Conservation (phyloP, 2,888 invertebrate species). For the Meta bourneti region DNA sequence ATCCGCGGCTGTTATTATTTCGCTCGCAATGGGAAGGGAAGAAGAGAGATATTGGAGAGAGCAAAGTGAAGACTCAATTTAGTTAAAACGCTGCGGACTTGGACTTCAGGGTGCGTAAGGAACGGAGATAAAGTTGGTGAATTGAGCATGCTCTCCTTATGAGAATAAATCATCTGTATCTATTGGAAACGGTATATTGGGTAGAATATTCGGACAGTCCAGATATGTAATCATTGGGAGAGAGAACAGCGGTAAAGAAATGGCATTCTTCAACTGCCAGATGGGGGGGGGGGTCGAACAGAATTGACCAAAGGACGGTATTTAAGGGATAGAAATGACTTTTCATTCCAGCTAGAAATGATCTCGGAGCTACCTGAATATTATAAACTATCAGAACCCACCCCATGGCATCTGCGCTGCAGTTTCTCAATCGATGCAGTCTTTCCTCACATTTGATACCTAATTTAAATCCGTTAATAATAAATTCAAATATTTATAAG, state of each 20-base stretch:
- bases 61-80: slow-evolving; percentile 71
- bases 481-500: no score
- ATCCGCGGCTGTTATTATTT: slow-evolving; percentile 68
- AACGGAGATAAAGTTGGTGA: slow-evolving; percentile 36
- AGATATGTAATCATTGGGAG: neutral
- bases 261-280: no score
- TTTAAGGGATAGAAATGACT: neutral
- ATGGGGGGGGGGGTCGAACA: neutral
- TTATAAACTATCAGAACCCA: no score
- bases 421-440: no score
- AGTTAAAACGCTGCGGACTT: slow-evolving; percentile 72
- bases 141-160: slow-evolving; percentile 8
- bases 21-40: slow-evolving; percentile 24
- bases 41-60: slow-evolving; percentile 57
- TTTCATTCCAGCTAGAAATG: neutral
- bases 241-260: neutral
- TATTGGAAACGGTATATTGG: neutral
- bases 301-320: neutral
- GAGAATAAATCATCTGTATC: slow-evolving; percentile 51
- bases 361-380: neutral
- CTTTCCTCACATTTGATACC: no score
- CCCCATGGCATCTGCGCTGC: no score
- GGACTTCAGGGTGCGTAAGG: slow-evolving; percentile 12
- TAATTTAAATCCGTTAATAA: no score
- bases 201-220: neutral